Evolutionary conservation across 2,888 invertebrate genomes (phyloP).

Genomic region (Scaeva pyrastri): DNA sequence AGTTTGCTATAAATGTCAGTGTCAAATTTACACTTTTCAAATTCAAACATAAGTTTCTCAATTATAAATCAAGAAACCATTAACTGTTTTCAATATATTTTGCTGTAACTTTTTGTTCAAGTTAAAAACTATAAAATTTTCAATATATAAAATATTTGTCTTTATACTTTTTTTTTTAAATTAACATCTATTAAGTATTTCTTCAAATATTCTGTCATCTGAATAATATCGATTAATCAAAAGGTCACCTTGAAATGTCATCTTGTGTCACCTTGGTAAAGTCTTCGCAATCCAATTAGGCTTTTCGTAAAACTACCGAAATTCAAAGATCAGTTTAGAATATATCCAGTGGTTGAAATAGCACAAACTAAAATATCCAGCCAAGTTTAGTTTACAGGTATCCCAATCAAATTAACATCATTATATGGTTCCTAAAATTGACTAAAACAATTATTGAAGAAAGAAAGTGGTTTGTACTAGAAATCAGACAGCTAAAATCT

Average conservation of each 20-base stretch:
- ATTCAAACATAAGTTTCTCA: too few species aligned
- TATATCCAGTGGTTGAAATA: conserved; percentile 69
- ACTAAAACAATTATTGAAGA: not conserved
- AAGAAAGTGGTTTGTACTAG: conserved; percentile 18
- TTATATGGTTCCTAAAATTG: conserved; percentile 14
- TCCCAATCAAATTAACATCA: conserved; percentile 53
- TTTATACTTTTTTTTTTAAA: not conserved
- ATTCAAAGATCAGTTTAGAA: conserved; percentile 60
- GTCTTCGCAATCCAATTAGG: conserved; percentile 63
- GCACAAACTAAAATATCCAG: conserved; percentile 58
- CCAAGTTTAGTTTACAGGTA: conserved; percentile 59
- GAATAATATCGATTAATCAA: conserved; percentile 75
- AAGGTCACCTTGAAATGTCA: conserved; percentile 84
- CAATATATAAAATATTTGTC: too few species aligned
- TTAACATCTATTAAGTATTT: not conserved
- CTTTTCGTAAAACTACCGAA: conserved; percentile 61
- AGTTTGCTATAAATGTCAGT: too few species aligned
- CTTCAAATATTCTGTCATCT: conserved; percentile 35
- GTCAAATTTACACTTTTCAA: too few species aligned
- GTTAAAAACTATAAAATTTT: too few species aligned
- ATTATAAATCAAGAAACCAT: too few species aligned
- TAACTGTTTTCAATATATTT: too few species aligned
- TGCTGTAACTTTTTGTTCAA: too few species aligned
- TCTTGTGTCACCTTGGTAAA: conserved; percentile 81
- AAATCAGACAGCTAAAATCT: conserved; percentile 12